Evolutionary conservation across 2,797 vertebrate genomes (phyloP), one percentile per base, ranked within the genome.

Genomic region (Cyclopterus lumpus): DNA sequence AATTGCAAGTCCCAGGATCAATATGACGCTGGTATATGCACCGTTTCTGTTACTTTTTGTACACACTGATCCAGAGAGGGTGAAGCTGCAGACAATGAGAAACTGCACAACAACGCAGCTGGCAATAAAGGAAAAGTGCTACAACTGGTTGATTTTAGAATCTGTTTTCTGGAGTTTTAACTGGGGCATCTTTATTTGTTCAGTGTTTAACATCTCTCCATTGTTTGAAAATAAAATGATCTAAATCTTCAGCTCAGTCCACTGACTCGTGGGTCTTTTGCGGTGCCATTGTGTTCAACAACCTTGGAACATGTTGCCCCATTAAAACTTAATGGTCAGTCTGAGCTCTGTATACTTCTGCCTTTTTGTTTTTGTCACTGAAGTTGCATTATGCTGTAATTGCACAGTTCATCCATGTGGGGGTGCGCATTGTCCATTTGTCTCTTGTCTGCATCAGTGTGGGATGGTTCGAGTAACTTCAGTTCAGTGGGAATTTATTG

Each of bases 151-250:
- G 91, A 89, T 83, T n/a, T 42, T 71, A 92, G 84, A 86, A 92
- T 90, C 86, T 88, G 80, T 88, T 91, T 88, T 88, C 86, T 89
- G 81, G 86, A 88, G 89, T 84, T 91, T 89, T 91, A 89, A 88
- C 81, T 89, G 84, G 93, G 89, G 83, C 86, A 82, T 91, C 88
- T 88, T 91, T 89, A 86, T 94, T 92, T 95, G 90, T 94, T 94
- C 91, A 92, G 92, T 94, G 92, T 95, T 94, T 93, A 95, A 92
- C 93, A 93, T 94, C 92, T 92, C 89, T 94, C 90, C 83, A 91
- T 93, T 94, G 93, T 95, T 95, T 92, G 90, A 91, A 94, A 95
- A 94, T 94, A 93, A 95, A 94, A 91, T 88, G 75, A 93, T 94
- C 89, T 89, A 93, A 95, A 93, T 86, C 82, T 86, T 91, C 76